Evolutionary conservation across 1,140 invertebrate genomes (phyloP), one percentile per base, ranked within the genome.

Genomic region (Caenorhabditis inopinata): DNA sequence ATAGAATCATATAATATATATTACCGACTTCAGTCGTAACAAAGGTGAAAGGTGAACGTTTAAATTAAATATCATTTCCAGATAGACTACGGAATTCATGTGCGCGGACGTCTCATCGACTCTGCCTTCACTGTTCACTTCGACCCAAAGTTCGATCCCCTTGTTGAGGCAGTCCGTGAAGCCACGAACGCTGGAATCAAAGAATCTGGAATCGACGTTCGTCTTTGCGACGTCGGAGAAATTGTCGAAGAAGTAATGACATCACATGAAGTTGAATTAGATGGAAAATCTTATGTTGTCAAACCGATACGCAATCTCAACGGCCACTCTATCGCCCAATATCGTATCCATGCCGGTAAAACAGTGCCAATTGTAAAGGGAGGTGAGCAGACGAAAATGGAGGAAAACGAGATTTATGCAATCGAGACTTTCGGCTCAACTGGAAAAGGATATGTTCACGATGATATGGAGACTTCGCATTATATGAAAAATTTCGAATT

Each of bases 341-440:
- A 81, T 47, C 77, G 94, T 84, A 98, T 99, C 86, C 97, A 99
- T 90, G 95, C 96, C 74, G 97, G 97, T 1, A 99, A 99, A 91
- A 98, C 97, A 11, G 97, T 99, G 7, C 97, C 97, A 4, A 99
- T 99, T 87, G 97, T 99, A 0, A 98, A 97, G 90, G 97, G 97
- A 21, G 97, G 97, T 0, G 97, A 99, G 89, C 93, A 94, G 1
- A 96, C 94, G 6, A 92, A 93, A 76, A 99, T 99, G 97, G 97
- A 99, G 89, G 91, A 85, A 46, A 85, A 84, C 58, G 83, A 88
- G 75, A 95, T 98, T 88, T 99, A 98, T 91, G 97, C 97, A 0
- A 99, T 99, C 83, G 97, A 99, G 90, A 99, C 97, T 0, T 99
- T 99, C 89, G 97, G 97, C 7, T 98, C 96, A 2, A 99, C 97